Base-by-base conservation (phyloP, 1,140 invertebrate species). In the Dinoponera quadriceps region DNA sequence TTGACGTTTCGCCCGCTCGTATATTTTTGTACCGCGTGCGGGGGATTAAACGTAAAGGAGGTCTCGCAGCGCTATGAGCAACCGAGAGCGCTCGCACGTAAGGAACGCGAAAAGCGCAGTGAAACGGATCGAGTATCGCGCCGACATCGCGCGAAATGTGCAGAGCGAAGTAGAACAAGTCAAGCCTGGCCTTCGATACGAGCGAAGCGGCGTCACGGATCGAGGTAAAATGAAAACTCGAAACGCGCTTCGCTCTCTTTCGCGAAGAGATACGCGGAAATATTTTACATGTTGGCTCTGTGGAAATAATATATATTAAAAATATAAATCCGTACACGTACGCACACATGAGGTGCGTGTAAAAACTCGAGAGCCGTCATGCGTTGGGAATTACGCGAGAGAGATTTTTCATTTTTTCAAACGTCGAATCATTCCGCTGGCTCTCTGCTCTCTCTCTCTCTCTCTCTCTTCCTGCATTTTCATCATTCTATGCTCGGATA, bases 81-180 rank as follows among this genome's bases (percentile, higher is more conserved):
- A 48, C 44, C 65, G 54, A 22, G 65, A 71, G 7, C 27, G 25
- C 48, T 69, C 66, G 48, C 16, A 27, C 22, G 2, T 55, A 78
- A 80, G 59, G 57, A 71, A 29, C 9, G 51, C 38, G 9, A 55
- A 33, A 80, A 38, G 25, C 65, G 22, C 65, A 71, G 65, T 71
- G 66, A 25, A 80, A 57, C 65, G 51, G 48, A 68, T 71, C 65
- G 65, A 66, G 74, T 66, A 77, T 77, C 54, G 75, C 63, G 18
- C 51, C 51, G 65, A 69, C 75, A 69, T 44, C 63, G 49, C 38
- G n/a, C 13, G 51, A 69, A 69, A 66, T 22, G 62, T 33, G 20
- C 57, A 2, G 62, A 49, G 38, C 51, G 7, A 71, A 80, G 65
- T 80, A 38, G 65, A 80, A 71, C 51, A 29, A 80, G 65, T 80